Base-by-base conservation (phyloP, 2,888 invertebrate genomes). In the Pinctada fucata region DNA sequence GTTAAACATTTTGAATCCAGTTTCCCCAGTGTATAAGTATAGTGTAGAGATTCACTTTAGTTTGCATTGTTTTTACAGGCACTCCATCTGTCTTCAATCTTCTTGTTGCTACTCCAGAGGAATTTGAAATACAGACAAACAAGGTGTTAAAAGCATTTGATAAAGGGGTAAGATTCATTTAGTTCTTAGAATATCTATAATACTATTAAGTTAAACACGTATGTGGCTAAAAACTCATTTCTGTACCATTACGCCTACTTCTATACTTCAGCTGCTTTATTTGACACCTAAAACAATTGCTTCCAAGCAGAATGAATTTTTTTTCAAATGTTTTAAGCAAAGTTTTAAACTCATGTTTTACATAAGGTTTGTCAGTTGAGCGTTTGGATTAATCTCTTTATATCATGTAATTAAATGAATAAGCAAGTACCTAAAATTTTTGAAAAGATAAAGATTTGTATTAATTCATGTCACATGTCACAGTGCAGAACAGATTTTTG, bases 81-180 rank as follows among this genome's bases (percentile, higher is more conserved):
- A 85, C 86, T 16, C 80, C 79, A 51, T 79, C 81, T 8, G 82
- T 82, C 16, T 87, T 86, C 72, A 82, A 76, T 45, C 68, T 86
- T 1, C 76, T 86, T 50, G 75, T 88, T 3, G 82, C 85, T 3
- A 74, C 81, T 3, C 47, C 76, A 13, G 76, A 51, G 31, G 83
- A 84, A 58, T 78, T 72, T 68, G 72, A 70, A 0, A 72, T 72
- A 8, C 47, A 68, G 48, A 81, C 82, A 0, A 82, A 67, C 66
- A 85, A 86, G 75, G 80, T 86, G 10, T 3, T 48, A 47, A 78
- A 80, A 47, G 88, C 88, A 8, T 64, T 47, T 1, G 79, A 82
- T 3, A 86, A 86, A 81, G 68, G 75, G 64, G 88, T 87, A 81
- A 78, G 85, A 81, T 45, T 68, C 58, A 13, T 51, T 16, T 45